These are phyloP conservation scores for Cyclina sinensis DNA, from an alignment of 1,140 invertebrate genomes.

Conservation along the genomic window DNA sequence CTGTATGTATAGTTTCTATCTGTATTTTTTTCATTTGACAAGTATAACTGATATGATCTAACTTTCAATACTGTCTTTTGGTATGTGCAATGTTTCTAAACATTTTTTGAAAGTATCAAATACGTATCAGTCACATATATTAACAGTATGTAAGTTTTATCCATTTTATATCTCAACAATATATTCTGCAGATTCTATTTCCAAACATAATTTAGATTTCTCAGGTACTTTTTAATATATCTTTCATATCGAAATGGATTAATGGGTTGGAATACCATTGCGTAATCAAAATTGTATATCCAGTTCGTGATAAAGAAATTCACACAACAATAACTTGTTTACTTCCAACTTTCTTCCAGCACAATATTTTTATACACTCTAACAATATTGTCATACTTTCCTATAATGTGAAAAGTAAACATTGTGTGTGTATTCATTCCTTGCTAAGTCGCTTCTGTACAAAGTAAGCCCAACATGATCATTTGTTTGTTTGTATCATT, in stretches of 20 bases:
- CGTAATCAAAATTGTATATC: background rate
- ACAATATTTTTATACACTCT: conserved; percentile 12
- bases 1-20: too few species aligned
- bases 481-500: conserved; percentile 54
- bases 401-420: background rate
- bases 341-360: background rate
- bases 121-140: too few species aligned
- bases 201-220: too few species aligned
- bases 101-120: too few species aligned
- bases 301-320: background rate
- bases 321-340: background rate
- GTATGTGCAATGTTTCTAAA: too few species aligned
- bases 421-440: background rate
- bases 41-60: too few species aligned
- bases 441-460: background rate
- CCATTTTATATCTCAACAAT: too few species aligned
- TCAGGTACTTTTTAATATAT: background rate
- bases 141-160: too few species aligned
- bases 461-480: background rate
- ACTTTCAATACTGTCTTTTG: too few species aligned
- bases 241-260: background rate
- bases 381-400: conserved; percentile 26
- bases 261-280: conserved; percentile 10
- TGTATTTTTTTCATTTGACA: too few species aligned
- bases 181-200: too few species aligned